Conservation (phyloP, 2,888 invertebrate genomes). For the Tupiocoris notatus region DNA sequence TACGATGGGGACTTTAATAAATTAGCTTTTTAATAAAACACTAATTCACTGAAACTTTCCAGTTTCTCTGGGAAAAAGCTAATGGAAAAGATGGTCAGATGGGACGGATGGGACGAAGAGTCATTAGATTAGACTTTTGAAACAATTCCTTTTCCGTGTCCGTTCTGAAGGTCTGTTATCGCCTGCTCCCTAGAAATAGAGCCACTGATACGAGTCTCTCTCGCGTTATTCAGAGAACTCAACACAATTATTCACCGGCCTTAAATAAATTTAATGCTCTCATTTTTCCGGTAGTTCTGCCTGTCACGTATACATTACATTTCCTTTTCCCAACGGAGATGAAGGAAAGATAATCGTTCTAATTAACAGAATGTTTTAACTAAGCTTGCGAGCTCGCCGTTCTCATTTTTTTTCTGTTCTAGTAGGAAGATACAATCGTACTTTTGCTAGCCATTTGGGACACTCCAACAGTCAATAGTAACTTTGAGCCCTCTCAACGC, state of each 20-base stretch:
- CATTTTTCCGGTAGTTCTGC: neutral
- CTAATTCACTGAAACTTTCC: neutral
- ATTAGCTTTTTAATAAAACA: conserved; percentile 28
- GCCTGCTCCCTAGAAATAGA: neutral
- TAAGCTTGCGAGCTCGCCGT: too few species aligned
- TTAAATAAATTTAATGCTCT: neutral
- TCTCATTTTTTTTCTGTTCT: too few species aligned
- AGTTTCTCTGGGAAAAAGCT: neutral
- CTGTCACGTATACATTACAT: neutral
- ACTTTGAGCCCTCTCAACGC: too few species aligned
- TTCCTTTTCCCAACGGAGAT: neutral
- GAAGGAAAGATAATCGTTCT: neutral
- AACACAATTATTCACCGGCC: neutral
- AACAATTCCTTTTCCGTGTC: conserved; percentile 25
- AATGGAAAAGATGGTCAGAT: neutral
- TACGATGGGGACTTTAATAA: neutral
- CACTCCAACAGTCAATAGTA: too few species aligned
- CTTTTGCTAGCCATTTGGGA: too few species aligned
- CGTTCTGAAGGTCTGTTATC: neutral
- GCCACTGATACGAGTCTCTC: neutral
- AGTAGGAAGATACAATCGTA: too few species aligned
- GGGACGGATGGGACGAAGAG: neutral
- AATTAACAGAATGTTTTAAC: neutral
- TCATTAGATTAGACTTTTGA: conserved; percentile 40
- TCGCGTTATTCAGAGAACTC: neutral